Conservation (phyloP, 2,888 invertebrate genomes). For the Vanessa cardui region DNA sequence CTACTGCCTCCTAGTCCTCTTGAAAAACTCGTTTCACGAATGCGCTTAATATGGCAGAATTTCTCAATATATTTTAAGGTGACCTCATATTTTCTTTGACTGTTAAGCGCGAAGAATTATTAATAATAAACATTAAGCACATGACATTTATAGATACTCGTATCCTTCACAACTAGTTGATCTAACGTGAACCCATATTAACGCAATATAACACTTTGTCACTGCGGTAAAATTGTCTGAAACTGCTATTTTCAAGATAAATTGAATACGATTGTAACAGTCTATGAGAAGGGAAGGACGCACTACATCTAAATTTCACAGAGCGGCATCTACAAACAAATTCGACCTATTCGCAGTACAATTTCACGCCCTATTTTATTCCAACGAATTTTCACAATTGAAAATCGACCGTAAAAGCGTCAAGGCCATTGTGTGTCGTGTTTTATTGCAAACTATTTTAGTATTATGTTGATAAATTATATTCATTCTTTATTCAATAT, state of each 20-base stretch:
- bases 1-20: no score
- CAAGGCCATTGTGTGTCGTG: conserved; percentile 61
- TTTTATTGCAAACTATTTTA: conserved; percentile 70
- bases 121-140: no score
- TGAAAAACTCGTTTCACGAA: no score
- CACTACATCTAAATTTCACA: conserved; percentile 67
- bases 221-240: conserved; percentile 14
- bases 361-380: conserved; percentile 80
- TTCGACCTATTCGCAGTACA: conserved; percentile 69
- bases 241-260: conserved; percentile 24
- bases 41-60: no score
- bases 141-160: no score
- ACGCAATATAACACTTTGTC: no score
- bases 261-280: conserved; percentile 45
- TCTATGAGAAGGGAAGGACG: conserved; percentile 54
- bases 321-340: conserved; percentile 73
- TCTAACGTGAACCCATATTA: no score
- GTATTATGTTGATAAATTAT: conserved; percentile 65
- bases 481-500: conserved; percentile 67
- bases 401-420: conserved; percentile 65
- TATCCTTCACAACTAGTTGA: no score
- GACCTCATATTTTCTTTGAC: no score
- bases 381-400: conserved; percentile 71
- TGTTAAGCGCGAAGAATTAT: no score
- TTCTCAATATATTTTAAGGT: no score